These are phyloP conservation scores for Drosophila koepferae DNA, from an alignment of 2,888 invertebrate genomes.

Conservation along the genomic window DNA sequence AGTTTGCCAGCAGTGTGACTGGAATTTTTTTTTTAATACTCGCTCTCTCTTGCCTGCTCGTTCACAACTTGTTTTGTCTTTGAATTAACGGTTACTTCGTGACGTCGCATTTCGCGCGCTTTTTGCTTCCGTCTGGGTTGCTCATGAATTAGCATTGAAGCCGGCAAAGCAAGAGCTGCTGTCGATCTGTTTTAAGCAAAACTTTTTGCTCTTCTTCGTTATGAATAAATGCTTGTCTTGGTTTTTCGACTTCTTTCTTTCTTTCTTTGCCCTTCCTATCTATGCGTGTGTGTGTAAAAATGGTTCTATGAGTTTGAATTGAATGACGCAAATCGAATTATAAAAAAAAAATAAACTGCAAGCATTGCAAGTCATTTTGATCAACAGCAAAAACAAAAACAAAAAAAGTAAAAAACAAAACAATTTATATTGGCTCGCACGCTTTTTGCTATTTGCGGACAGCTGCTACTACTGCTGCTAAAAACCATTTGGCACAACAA, in stretches of 20 bases:
- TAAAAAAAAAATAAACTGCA: constrained; percentile 19
- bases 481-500: constrained; percentile 69
- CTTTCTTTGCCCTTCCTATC: not conserved
- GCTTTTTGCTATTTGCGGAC: constrained; percentile 32
- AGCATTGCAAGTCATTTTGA: constrained; percentile 56
- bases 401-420: constrained; percentile 17
- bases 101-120: constrained; percentile 59
- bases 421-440: constrained; percentile 46
- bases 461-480: constrained; percentile 29
- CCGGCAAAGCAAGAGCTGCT: constrained; percentile 40
- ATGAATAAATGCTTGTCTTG: constrained; percentile 17
- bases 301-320: constrained; percentile 17
- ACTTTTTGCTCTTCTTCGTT: constrained; percentile 16
- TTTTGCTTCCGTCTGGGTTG: constrained; percentile 25
- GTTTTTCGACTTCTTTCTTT: constrained; percentile 7
- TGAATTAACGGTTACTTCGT: constrained; percentile 48
- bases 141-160: constrained; percentile 30
- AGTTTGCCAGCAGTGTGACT: constrained; percentile 9
- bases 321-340: constrained; percentile 70
- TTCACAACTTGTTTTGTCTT: constrained; percentile 40
- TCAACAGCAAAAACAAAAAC: constrained; percentile 16
- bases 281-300: not conserved
- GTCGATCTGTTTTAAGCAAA: constrained; percentile 20
- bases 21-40: constrained; percentile 3
- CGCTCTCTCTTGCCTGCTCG: constrained; percentile 1